phyloP scores from a whole-genome alignment of 2,888 invertebrate genomes.

The Philhelius pedissequus region DNA sequence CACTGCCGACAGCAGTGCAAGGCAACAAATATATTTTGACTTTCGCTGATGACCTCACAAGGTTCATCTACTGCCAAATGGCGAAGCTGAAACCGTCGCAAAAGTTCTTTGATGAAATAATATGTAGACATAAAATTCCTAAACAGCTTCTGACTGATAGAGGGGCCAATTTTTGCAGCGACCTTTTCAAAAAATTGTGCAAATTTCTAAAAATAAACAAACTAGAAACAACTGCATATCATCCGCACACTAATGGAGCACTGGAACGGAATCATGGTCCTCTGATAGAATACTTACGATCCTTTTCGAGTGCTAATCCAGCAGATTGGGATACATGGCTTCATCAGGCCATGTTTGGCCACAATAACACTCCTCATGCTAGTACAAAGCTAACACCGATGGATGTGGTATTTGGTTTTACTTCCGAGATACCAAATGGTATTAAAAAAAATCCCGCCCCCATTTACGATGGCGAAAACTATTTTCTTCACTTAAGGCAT shows the following conservation, averaged over 20 bases:
- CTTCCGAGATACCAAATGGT: not conserved
- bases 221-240: not conserved
- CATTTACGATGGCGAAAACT: not conserved
- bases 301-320: not conserved
- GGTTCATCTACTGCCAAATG: too few relatives aligned
- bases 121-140: too few relatives aligned
- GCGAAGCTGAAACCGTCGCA: too few relatives aligned
- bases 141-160: too few relatives aligned
- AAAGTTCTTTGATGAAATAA: too few relatives aligned
- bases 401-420: not conserved
- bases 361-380: not conserved
- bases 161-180: too few relatives aligned
- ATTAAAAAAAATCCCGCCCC: not conserved
- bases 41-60: too few relatives aligned
- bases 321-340: not conserved
- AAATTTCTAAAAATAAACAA: not conserved
- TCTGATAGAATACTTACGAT: not conserved
- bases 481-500: not conserved
- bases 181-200: too few relatives aligned
- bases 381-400: not conserved
- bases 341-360: not conserved
- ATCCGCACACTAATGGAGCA: not conserved
- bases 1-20: too few relatives aligned
- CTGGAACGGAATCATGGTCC: not conserved
- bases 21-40: too few relatives aligned